Base-by-base conservation (phyloP, 2,888 invertebrate species). In the Rhingia rostrata region DNA sequence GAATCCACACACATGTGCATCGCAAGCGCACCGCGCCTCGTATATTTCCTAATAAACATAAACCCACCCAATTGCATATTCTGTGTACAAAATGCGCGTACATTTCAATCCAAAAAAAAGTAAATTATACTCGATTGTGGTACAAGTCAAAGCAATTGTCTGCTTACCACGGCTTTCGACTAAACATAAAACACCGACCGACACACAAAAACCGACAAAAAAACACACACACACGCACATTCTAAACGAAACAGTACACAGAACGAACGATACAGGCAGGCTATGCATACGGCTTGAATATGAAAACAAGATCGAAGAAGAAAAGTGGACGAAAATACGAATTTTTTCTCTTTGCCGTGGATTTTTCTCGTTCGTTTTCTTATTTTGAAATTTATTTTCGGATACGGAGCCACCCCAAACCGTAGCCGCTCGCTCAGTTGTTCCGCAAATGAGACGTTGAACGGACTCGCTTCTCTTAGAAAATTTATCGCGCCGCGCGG, bases 391-490 rank as follows among this genome's bases (percentile, higher is more conserved):
- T 74, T 75, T 84, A 84, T 84, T 84, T 84, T 84, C 74, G 84
- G 84, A 84, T 84, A 70, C 80, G 80, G 80, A 84, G 80, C 84
- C 84, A 80, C 84, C 83, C 84, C 67, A 84, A 80, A 73, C 60
- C 54, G 69, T 75, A 66, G 74, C 64, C 70, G 78, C 83, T 87
- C 86, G 75, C 83, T 87, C 86, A 87, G 87, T 87, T 87, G 73
- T 80, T 86, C 82, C 84, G 86, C 79, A 84, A 86, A 86, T 75
- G 86, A 87, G 86, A 87, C 86, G 69, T 87, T 83, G 87, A 86
- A 86, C 86, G 87, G 87, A 86, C 87, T 86, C 77, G 74, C 64
- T 81, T 78, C 35, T 69, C 56, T 61, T 67, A 33, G 47, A 69
- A 73, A 49, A 49, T 49, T 47, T n/a, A 67, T 33, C 63, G 39